Base-by-base conservation (phyloP, 1,140 invertebrate species). In the Thaumetopoea pityocampa region DNA sequence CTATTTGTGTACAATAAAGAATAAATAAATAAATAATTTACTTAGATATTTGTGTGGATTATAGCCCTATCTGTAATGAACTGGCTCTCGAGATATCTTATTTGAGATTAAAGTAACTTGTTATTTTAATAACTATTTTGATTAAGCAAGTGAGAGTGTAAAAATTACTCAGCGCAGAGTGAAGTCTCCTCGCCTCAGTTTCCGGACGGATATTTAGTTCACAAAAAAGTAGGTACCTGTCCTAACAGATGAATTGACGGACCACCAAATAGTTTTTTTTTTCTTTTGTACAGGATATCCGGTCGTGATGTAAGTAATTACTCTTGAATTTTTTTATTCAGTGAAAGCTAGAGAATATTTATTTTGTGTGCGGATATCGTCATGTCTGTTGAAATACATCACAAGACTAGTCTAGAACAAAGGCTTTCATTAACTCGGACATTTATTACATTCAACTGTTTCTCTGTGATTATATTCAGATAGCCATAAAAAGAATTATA, bases 241-340 rank as follows among this genome's bases (percentile, higher is more conserved):
- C 28, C 26, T 26, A 59, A 58, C 50, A 48, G 51, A 42, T 51
- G 51, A 50, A 52, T 50, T 48, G 49, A 16, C 41, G 22, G 41
- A 38, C 48, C 27, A 44, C 35, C 27, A 60, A 57, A 45, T 48
- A 44, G 41, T 52, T 48, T 67, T 68, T 72, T 67, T 56, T 69
- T 67, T 62, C 60, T 67, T 68, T 72, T 65, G 54, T 37, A 58
- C 59, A 70, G 61, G 69, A 73, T 67, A 64, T 65, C 45, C 41
- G 57, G 50, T 32, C 34, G 51, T 55, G 57, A 45, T n/a, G n/a
- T n/a, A 47, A 38, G 50, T 67, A 67, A 67, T 62, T 51, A 62
- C 48, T 65, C 62, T 60, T 62, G 51, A 58, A 47, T 60, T 64
- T 62, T 51, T 45, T 51, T 24, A 48, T 59, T 34, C 43, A 64